Conservation (phyloP, 2,113 vertebrate species). For the Sapayoa aenigma region DNA sequence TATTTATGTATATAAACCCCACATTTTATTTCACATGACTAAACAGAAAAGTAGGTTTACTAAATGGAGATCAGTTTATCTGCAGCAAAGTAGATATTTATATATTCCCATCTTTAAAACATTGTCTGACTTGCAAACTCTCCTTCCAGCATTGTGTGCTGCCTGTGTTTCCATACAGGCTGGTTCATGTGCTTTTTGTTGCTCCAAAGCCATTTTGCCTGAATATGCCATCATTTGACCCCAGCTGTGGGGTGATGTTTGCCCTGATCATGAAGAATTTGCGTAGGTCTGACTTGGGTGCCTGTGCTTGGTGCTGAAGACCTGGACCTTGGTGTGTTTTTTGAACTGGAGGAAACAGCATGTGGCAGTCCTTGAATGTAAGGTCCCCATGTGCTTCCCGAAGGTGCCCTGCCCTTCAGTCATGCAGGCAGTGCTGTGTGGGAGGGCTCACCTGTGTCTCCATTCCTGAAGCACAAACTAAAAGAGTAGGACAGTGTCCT, state of each 20-base stretch:
- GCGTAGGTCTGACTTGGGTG: neutral
- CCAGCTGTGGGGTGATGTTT: neutral
- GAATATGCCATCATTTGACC: fast-evolving
- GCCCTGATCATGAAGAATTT: neutral
- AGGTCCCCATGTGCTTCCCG: neutral
- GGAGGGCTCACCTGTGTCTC: neutral
- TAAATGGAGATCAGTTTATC: neutral
- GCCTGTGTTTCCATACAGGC: neutral
- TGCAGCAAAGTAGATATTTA: neutral
- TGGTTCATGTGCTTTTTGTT: fast-evolving
- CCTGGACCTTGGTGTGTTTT: neutral
- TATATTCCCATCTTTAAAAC: neutral
- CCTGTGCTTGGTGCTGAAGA: neutral
- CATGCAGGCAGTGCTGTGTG: neutral
- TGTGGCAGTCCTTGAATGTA: neutral
- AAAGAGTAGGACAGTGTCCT: neutral
- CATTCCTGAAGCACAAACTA: neutral
- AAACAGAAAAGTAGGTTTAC: neutral
- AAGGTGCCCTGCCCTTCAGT: neutral
- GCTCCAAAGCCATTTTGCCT: neutral
- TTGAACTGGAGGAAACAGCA: neutral
- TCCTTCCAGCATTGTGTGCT: fast-evolving
- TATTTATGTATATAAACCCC: neutral
- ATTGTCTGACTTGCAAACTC: neutral
- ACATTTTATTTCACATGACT: neutral